phyloP scores from a whole-genome alignment of 2,797 vertebrate species.

The Hippopotamyrus pictus region DNA sequence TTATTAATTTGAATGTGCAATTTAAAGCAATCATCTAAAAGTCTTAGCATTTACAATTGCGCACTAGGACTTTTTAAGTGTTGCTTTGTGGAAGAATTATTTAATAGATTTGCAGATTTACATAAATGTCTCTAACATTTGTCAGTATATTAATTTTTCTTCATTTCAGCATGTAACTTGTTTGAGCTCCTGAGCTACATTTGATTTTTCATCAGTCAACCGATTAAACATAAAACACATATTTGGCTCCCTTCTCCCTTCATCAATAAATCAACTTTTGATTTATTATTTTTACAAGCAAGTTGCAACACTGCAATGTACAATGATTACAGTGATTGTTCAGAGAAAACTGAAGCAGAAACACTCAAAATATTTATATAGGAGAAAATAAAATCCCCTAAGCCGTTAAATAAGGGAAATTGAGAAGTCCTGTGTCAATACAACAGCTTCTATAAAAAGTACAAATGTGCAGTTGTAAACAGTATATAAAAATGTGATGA shows the following conservation, averaged over 20 bases:
- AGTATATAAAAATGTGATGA: background rate
- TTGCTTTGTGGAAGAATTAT: background rate
- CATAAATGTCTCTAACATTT: background rate
- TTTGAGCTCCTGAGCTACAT: background rate
- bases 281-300: background rate
- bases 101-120: background rate
- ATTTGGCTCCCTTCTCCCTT: background rate
- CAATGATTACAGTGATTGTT: background rate
- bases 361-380: background rate
- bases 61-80: background rate
- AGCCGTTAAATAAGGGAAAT: background rate
- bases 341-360: background rate
- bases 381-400: background rate
- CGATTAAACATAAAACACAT: background rate
- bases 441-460: background rate
- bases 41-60: background rate
- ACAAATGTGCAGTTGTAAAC: background rate
- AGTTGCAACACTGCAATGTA: background rate
- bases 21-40: background rate
- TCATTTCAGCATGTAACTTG: background rate
- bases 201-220: background rate
- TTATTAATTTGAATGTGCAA: background rate
- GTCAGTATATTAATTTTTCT: background rate
- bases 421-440: background rate
- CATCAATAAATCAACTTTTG: background rate